These are phyloP conservation scores for Neodontobutis hainanensis DNA, from an alignment of 2,113 vertebrate genomes.

Conservation along the genomic window DNA sequence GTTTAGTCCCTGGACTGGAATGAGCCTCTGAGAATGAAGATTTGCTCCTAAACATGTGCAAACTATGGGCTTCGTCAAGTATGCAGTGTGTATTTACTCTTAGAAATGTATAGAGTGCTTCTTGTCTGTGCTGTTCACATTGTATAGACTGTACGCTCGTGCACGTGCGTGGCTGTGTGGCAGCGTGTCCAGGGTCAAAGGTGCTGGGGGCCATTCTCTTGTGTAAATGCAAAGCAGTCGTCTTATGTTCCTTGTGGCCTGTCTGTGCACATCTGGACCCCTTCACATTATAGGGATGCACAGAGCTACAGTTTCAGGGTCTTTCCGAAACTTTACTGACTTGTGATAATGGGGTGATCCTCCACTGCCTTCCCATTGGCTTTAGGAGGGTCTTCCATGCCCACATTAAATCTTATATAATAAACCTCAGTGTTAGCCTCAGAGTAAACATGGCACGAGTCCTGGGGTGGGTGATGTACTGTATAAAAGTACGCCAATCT, in stretches of 20 bases:
- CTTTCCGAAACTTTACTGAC: not conserved
- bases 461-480: not conserved
- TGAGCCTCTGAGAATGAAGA: not conserved
- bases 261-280: slow-evolving; percentile 18
- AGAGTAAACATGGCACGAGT: slow-evolving; percentile 32
- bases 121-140: not conserved
- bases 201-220: not conserved
- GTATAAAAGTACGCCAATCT: not conserved
- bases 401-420: slow-evolving; percentile 37
- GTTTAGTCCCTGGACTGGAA: not conserved
- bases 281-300: not conserved
- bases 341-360: not conserved
- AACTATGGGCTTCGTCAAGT: not conserved
- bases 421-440: slow-evolving; percentile 29
- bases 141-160: not conserved
- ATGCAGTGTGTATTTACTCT: not conserved
- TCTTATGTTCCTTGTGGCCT: slow-evolving; percentile 12
- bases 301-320: slow-evolving; percentile 2
- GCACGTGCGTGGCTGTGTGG: not conserved
- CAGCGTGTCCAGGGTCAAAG: slow-evolving; percentile 9
- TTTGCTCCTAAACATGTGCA: not conserved
- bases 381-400: not conserved
- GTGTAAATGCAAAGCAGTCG: not conserved
- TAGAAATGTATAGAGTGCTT: not conserved
- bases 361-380: slow-evolving; percentile 43